phyloP scores from a whole-genome alignment of 2,113 vertebrate genomes.

The Barbus barbus region DNA sequence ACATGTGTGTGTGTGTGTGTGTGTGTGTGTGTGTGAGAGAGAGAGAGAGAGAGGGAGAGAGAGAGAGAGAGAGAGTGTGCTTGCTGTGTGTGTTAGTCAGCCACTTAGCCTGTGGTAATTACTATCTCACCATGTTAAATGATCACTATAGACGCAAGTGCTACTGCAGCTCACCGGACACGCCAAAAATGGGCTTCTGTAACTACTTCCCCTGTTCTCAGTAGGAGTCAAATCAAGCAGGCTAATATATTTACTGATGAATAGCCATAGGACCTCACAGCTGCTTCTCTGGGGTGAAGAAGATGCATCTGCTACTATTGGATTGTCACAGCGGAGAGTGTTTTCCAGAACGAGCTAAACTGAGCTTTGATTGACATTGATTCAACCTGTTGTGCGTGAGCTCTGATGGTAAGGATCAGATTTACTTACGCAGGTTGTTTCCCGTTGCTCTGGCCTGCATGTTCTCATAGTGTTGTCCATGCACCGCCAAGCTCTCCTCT shows the following conservation, averaged over 20 bases:
- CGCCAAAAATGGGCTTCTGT: slow-evolving; percentile 51
- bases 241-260: slow-evolving; percentile 44
- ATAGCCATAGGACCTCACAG: slow-evolving; percentile 50
- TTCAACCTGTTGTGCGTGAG: neutral
- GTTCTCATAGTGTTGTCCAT: slow-evolving; percentile 90
- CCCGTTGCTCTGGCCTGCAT: slow-evolving; percentile 82
- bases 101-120: slow-evolving; percentile 60
- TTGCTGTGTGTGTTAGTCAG: slow-evolving; percentile 51
- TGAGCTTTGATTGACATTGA: neutral
- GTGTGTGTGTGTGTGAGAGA: too few relatives aligned
- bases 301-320: slow-evolving; percentile 41
- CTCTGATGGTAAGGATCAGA: neutral
- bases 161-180: slow-evolving; percentile 56
- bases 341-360: neutral
- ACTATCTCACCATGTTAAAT: slow-evolving; percentile 65
- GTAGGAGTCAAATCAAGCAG: slow-evolving; percentile 43
- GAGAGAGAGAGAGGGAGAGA: too few relatives aligned
- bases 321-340: slow-evolving; percentile 15
- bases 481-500: slow-evolving; percentile 86
- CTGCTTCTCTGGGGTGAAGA: slow-evolving; percentile 49
- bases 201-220: slow-evolving; percentile 49
- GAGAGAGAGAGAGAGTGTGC: too few relatives aligned
- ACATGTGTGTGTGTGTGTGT: too few relatives aligned
- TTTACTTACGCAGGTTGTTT: slow-evolving; percentile 90
- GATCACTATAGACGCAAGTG: slow-evolving; percentile 61